Percentiles rank a stretch among this genome's conserved stretches.
Evolutionary conservation across 2,888 invertebrate genomes (phyloP).

Genomic region (Tuberolachnus salignus): DNA sequence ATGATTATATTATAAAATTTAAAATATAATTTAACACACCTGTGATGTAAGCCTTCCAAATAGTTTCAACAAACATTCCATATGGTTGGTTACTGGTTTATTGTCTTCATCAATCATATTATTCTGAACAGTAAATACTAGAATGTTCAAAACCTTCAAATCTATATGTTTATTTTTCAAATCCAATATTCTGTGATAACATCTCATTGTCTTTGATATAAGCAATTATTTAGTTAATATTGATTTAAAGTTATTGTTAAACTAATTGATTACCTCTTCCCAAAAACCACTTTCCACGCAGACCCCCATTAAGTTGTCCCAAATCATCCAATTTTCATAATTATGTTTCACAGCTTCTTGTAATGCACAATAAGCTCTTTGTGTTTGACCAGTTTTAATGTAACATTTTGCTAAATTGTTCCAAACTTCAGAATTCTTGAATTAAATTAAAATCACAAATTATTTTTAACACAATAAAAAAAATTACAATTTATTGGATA

Average conservation of each 20-base stretch:
- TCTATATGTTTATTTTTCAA: constrained; percentile 82
- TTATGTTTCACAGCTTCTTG: constrained; percentile 90
- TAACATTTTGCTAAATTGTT: constrained; percentile 96
- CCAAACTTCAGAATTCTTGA: constrained; percentile 93
- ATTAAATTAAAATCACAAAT: constrained; percentile 55
- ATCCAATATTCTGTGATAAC: constrained; percentile 85
- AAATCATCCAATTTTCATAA: constrained; percentile 92
- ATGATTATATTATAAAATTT: neutral
- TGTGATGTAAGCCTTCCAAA: constrained; percentile 75
- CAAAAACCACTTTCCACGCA: constrained; percentile 86
- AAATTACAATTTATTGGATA: neutral
- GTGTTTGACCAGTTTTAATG: constrained; percentile 83
- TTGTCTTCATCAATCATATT: constrained; percentile 69
- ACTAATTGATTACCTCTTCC: constrained; percentile 68
- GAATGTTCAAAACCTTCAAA: constrained; percentile 73
- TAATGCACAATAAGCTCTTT: constrained; percentile 81
- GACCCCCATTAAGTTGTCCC: constrained; percentile 93
- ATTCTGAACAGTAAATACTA: constrained; percentile 74
- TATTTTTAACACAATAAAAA: neutral
- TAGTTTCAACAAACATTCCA: constrained; percentile 70
- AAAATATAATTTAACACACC: constrained; percentile 60
- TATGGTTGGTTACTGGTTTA: constrained; percentile 65
- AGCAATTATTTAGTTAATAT: constrained; percentile 21
- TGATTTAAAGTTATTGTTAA: constrained; percentile 37
- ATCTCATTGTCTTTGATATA: constrained; percentile 69